phyloP scores from a whole-genome alignment of 2,113 vertebrate genomes.

The Kobus ellipsiprymnus region DNA sequence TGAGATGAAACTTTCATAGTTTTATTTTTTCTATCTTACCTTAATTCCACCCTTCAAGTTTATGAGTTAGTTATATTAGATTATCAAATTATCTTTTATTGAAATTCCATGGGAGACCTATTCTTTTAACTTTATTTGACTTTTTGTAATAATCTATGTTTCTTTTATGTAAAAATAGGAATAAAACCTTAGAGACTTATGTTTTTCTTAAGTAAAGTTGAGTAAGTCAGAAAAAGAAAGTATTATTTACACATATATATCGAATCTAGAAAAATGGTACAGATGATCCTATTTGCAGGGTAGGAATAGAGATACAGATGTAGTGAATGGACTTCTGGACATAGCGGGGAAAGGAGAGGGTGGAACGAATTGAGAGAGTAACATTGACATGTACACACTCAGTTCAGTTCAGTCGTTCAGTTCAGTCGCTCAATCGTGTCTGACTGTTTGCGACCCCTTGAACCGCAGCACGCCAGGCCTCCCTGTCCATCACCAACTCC shows the following conservation, averaged over 20 bases:
- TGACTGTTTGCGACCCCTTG: fast-evolving
- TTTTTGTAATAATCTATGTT: background rate
- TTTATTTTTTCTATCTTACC: background rate
- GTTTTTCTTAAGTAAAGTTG: background rate
- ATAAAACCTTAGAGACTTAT: background rate
- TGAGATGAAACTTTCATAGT: background rate
- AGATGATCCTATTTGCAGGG: background rate
- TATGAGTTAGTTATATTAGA: background rate
- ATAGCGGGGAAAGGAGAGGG: background rate
- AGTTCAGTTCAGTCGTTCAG: background rate
- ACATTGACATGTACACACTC: background rate
- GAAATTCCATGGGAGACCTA: background rate
- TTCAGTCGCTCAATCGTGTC: background rate
- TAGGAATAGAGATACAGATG: background rate
- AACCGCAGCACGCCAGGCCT: fast-evolving
- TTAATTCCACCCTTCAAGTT: background rate
- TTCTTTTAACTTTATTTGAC: background rate
- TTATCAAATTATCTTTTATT: background rate
- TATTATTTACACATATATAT: background rate
- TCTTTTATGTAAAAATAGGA: background rate
- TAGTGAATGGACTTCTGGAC: background rate
- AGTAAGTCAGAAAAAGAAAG: background rate
- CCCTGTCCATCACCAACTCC: background rate
- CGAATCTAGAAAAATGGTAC: background rate
- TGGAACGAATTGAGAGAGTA: background rate